A percentile compares a stretch with the other conserved stretches of the same genome.
Conservation (phyloP, 2,888 invertebrate genomes). For the Ophraella communa region DNA sequence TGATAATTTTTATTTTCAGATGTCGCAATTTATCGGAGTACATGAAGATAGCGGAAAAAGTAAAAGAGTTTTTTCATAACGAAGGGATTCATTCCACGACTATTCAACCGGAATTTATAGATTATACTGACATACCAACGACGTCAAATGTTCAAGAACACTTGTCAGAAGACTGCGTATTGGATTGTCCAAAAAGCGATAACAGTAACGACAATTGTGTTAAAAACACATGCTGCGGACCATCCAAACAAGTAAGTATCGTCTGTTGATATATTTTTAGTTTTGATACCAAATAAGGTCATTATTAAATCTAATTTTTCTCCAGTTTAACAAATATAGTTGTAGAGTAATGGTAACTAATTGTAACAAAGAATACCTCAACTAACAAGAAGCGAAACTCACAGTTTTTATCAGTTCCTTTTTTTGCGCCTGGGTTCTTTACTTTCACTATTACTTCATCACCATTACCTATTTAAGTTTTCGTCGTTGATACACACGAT, state of each 20-base stretch:
- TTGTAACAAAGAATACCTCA: too few species aligned
- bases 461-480: too few species aligned
- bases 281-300: too few species aligned
- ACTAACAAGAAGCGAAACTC: too few species aligned
- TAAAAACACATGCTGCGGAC: conserved; percentile 88
- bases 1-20: conserved; percentile 60
- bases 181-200: conserved; percentile 87
- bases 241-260: conserved; percentile 73
- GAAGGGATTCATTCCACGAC: conserved; percentile 99
- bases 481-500: too few species aligned
- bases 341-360: too few species aligned
- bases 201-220: conserved; percentile 68
- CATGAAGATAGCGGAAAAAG: conserved; percentile 95
- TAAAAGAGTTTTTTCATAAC: conserved; percentile 97
- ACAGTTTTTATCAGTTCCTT: too few species aligned
- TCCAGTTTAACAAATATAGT: too few species aligned
- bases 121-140: conserved; percentile 66
- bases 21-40: conserved; percentile 95
- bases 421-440: too few species aligned
- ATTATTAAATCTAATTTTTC: too few species aligned
- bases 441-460: too few species aligned
- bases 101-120: conserved; percentile 97
- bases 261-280: too few species aligned
- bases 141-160: conserved; percentile 57
- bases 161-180: conserved; percentile 75